phyloP scores from a whole-genome alignment of 2,113 vertebrate species.

The Pachycephala philippinensis region DNA sequence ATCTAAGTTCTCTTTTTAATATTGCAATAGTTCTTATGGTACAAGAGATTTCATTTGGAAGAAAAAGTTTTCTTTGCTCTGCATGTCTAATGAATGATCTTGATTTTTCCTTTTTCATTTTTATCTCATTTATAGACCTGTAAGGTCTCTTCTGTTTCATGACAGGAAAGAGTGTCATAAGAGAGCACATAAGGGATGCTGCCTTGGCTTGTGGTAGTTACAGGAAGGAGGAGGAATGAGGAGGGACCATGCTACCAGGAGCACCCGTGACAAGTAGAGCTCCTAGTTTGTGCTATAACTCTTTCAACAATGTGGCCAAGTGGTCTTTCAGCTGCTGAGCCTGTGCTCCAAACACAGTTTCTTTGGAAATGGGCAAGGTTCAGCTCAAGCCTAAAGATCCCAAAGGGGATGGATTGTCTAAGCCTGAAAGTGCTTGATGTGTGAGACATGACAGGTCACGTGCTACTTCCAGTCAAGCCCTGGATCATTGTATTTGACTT shows the following conservation, averaged over 20 bases:
- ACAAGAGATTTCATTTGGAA: not conserved
- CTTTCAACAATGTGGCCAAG: not conserved
- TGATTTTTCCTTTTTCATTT: not conserved
- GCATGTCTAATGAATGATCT: not conserved
- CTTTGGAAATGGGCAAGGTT: not conserved
- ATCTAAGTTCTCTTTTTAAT: not conserved
- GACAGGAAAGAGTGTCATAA: not conserved
- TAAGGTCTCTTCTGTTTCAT: not conserved
- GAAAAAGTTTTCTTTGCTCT: not conserved
- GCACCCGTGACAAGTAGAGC: not conserved
- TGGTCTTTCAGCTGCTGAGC: not conserved
- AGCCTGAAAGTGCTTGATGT: not conserved
- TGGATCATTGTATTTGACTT: not conserved
- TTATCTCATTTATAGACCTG: not conserved
- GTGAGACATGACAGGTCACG: not conserved
- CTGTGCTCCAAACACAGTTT: not conserved
- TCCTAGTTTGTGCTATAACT: not conserved
- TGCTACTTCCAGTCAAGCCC: not conserved
- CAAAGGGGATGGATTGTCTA: not conserved
- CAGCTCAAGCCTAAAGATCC: not conserved
- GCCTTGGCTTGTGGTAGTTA: not conserved
- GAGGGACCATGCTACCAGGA: not conserved
- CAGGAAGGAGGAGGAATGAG: not conserved
- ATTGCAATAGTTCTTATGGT: not conserved
- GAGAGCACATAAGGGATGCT: not conserved